Conservation (phyloP, 1,140 invertebrate species). For the Homalodisca vitripennis region DNA sequence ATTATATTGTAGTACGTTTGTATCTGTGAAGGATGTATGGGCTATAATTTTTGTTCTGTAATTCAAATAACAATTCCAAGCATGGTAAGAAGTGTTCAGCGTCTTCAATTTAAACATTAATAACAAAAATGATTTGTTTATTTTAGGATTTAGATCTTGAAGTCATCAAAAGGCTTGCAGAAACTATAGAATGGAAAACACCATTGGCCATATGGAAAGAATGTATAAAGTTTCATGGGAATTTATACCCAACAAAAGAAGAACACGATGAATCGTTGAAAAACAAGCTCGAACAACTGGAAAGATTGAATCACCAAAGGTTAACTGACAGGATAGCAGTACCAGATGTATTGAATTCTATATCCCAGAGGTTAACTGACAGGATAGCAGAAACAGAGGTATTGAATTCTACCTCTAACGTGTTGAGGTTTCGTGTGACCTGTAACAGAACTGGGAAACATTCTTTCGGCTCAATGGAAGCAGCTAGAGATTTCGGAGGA, state of each 20-base stretch:
- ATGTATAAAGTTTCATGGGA: conserved; percentile 47
- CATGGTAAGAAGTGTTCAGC: no score
- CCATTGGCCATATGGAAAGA: conserved; percentile 51
- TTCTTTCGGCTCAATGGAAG: conserved; percentile 55
- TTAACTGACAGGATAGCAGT: conserved; percentile 26
- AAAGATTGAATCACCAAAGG: conserved; percentile 24
- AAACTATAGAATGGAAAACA: conserved; percentile 49
- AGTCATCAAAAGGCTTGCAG: conserved; percentile 47
- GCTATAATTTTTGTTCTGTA: no score
- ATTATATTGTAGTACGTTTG: no score
- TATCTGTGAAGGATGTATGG: no score
- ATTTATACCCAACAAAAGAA: conserved; percentile 43
- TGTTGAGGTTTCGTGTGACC: conserved; percentile 56
- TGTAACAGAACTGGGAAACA: conserved; percentile 57
- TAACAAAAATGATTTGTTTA: no score
- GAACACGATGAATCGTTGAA: conserved; percentile 28
- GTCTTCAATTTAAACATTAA: no score
- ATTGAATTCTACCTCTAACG: conserved; percentile 27
- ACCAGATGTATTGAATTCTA: conserved; percentile 27
- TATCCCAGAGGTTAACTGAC: conserved; percentile 32
- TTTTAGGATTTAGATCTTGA: conserved; percentile 47
- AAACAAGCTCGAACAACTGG: conserved; percentile 30
- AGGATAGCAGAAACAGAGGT: conserved; percentile 21
- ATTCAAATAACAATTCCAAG: no score
- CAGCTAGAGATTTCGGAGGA: conserved; percentile 54